Evolutionary conservation across 35 echinoderm and acorn worm genomes (phyloP).

Genomic region (Diadema setosum): DNA sequence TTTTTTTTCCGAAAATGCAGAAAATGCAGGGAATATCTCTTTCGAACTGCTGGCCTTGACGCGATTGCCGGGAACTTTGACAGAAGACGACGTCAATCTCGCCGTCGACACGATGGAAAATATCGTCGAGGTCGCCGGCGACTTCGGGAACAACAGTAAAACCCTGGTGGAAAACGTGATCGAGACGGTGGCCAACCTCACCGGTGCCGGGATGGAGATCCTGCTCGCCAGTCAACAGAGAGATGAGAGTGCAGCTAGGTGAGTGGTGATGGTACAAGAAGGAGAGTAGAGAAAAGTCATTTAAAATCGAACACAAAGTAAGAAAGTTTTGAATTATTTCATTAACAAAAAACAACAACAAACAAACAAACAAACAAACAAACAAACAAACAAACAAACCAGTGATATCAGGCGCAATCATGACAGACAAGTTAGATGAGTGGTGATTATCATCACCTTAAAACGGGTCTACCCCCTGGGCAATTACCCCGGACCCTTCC

Average conservation of each 20-base stretch:
- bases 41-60: background rate
- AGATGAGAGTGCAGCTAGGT: slow-evolving; percentile 22
- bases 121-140: background rate
- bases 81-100: slow-evolving; percentile 6
- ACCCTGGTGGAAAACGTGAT: slow-evolving; percentile 16
- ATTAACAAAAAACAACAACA: too few species aligned
- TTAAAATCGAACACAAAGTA: too few species aligned
- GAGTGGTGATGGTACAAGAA: background rate
- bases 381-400: too few species aligned
- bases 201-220: background rate
- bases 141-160: background rate
- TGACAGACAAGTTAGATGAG: too few species aligned
- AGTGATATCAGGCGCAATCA: too few species aligned
- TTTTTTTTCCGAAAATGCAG: background rate
- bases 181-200: background rate
- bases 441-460: too few species aligned
- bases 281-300: background rate
- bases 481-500: too few species aligned
- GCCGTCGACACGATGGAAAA: slow-evolving; percentile 36
- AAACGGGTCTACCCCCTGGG: too few species aligned
- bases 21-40: slow-evolving; percentile 25
- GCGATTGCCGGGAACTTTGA: background rate
- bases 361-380: too few species aligned
- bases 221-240: slow-evolving; percentile 18
- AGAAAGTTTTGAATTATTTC: too few species aligned